Evolutionary conservation across 64 coral and sea anemone genomes (phyloP), one percentile per base, ranked within the genome.

Genomic region (Orbicella faveolata): DNA sequence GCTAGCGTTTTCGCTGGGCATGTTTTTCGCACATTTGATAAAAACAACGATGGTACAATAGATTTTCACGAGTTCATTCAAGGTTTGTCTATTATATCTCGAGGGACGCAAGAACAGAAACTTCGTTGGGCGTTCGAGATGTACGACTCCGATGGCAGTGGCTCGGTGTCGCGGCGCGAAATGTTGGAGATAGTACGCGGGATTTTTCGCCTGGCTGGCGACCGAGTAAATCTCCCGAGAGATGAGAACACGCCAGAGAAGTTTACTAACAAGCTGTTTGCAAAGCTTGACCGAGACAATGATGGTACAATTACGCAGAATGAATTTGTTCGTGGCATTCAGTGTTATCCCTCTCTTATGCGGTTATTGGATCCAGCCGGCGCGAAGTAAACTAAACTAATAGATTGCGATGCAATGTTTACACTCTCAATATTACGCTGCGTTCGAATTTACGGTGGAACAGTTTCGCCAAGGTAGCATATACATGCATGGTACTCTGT

Each of bases 161-260:
- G 95, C 10, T 77, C 87, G 3, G 95, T 96, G 9, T 86, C 85
- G 63, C 83, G 92, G 6, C 87, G 86, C 68, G 95, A 96, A 51
- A 96, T 96, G 95, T n/a, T 96, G 25, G 95, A 96, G 65, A 94
- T 96, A 9, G 95, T 96, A 15, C 88, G 95, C 0, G 93, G 92
- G 13, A 91, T 96, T 21, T 96, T 96, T 73, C 95, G 95, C 11
- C 83, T 96, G 54, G 92, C 95, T 19, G 95, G 95, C 25, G 88
- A 96, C 55, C 72, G 55, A 23, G 83, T 96, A n/a, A 90, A 83
- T 39, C 88, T 96, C 17, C 95, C 95, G 44, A 69, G 95, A 88
- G 95, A 96, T 37, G 95, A 96, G 52, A 96, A 91, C 73, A 96
- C 95, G 17, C 95, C 95, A 20, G 92, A 96, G 73, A 96, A 96